Evolutionary conservation across 2,797 vertebrate genomes (phyloP).

Genomic region (Alca torda): DNA sequence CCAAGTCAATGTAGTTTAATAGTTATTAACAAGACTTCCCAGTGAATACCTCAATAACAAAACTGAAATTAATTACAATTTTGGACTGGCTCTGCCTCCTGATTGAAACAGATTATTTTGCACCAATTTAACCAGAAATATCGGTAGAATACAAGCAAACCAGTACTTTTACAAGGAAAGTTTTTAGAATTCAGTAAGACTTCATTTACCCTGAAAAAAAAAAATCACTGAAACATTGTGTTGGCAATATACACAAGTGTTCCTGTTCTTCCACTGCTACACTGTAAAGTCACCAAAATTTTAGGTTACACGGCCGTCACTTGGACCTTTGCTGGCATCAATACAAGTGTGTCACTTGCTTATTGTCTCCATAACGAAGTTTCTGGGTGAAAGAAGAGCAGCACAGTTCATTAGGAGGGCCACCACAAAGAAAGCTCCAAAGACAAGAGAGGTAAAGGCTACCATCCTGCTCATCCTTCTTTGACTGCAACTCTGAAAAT

Average conservation of each 20-base stretch:
- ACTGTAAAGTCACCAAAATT: background rate
- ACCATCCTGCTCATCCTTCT: background rate
- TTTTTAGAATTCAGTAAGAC: background rate
- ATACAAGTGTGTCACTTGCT: background rate
- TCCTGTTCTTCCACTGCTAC: background rate
- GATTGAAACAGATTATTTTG: background rate
- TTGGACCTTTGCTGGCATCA: background rate
- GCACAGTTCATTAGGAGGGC: background rate
- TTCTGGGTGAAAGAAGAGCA: background rate
- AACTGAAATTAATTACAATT: background rate
- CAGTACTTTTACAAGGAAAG: background rate
- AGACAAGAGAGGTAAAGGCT: background rate
- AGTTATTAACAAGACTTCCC: background rate
- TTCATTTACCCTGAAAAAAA: background rate
- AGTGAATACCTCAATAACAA: background rate
- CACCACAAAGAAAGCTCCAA: background rate
- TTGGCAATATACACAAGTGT: rapidly evolving
- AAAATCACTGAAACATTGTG: rapidly evolving
- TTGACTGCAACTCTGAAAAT: rapidly evolving
- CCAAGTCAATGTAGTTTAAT: background rate
- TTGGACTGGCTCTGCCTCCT: background rate
- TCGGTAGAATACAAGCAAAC: background rate
- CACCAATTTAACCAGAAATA: background rate
- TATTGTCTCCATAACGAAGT: rapidly evolving
- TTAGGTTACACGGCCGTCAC: background rate